phyloP scores from a whole-genome alignment of 2,888 invertebrate species.

The Hemaris fuciformis region DNA sequence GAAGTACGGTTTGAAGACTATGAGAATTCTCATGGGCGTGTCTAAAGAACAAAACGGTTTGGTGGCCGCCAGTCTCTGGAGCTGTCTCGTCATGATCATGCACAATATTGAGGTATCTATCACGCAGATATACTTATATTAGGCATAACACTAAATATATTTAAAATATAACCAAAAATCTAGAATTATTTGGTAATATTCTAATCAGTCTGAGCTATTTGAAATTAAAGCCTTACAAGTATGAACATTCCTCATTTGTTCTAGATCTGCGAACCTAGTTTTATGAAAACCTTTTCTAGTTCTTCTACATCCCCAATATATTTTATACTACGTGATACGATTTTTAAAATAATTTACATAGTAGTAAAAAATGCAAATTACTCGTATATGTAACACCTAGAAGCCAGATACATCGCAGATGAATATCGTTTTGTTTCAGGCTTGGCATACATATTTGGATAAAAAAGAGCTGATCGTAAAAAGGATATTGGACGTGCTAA shows the following conservation, averaged over 20 bases:
- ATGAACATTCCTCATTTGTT: too few species aligned
- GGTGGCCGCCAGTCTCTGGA: slow-evolving; percentile 86
- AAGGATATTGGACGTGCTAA: slow-evolving; percentile 53
- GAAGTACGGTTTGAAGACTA: slow-evolving; percentile 78
- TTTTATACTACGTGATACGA: too few species aligned
- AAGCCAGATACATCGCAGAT: too few species aligned
- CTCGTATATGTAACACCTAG: too few species aligned
- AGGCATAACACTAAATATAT: not conserved
- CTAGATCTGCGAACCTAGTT: too few species aligned
- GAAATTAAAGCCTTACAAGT: too few species aligned
- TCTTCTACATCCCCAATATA: too few species aligned
- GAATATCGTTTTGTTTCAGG: slow-evolving; percentile 65
- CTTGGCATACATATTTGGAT: slow-evolving; percentile 86
- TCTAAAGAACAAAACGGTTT: slow-evolving; percentile 24
- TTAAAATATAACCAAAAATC: too few species aligned
- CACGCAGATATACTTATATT: not conserved
- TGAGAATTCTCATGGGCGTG: slow-evolving; percentile 37
- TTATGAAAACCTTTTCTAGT: too few species aligned
- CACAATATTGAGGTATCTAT: slow-evolving; percentile 22
- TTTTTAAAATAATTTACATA: too few species aligned
- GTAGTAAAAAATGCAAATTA: too few species aligned
- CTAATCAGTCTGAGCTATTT: not conserved
- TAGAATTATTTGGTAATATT: too few species aligned
- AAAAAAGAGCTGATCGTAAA: slow-evolving; percentile 85
- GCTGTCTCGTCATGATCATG: slow-evolving; percentile 80